Conservation (phyloP, 2,797 vertebrate genomes). For the Dendrocincla fuliginosa region DNA sequence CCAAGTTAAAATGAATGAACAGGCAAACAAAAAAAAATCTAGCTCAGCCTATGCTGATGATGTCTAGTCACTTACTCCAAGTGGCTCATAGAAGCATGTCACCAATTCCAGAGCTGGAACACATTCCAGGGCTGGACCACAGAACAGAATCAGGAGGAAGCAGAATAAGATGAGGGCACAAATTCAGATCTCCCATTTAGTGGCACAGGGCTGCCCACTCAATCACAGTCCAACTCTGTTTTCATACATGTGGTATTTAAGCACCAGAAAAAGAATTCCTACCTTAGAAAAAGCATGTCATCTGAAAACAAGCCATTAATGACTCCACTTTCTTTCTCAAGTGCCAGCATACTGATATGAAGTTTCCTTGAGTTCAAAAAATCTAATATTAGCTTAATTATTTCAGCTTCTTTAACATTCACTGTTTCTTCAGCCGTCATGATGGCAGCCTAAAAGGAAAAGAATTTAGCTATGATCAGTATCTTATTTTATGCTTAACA, state of each 20-base stretch:
- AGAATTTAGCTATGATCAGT: background rate
- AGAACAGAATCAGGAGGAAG: background rate
- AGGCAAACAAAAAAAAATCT: background rate
- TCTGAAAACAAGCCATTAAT: conserved; percentile 98
- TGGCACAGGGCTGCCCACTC: background rate
- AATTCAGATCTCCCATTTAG: background rate
- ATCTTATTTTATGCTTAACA: background rate
- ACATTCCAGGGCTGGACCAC: background rate
- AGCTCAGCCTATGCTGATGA: background rate
- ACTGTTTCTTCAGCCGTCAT: conserved; percentile 98
- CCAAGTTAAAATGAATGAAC: background rate
- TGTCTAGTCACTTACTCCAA: background rate
- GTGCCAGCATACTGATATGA: conserved; percentile 96
- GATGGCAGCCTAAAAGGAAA: conserved; percentile 76
- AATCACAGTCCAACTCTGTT: background rate
- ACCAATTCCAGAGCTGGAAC: background rate
- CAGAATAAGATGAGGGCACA: background rate
- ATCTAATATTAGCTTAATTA: conserved; percentile 94
- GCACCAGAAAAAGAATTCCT: background rate
- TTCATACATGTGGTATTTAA: background rate
- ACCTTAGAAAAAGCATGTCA: conserved; percentile 99
- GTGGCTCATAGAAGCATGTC: background rate
- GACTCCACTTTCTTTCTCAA: conserved; percentile 95
- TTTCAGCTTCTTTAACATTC: conserved; percentile 95
- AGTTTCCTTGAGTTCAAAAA: conserved; percentile 95